Percentiles rank a stretch among this genome's conserved stretches.
These are phyloP conservation scores for Halocynthia roretzi DNA, from an alignment of 23 tunicate species.

Conservation along the genomic window DNA sequence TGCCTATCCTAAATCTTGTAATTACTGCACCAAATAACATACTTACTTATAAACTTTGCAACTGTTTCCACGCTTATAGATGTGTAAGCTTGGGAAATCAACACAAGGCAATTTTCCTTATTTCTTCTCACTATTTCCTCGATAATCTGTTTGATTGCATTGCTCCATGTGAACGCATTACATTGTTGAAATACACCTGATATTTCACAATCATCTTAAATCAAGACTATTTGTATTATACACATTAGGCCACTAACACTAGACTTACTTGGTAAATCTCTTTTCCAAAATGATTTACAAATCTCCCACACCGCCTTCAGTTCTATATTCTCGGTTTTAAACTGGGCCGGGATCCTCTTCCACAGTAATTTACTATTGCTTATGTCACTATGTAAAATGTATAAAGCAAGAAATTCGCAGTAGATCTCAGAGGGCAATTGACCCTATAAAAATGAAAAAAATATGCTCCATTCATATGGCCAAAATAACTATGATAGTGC, in stretches of 20 bases:
- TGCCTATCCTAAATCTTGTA: not conserved
- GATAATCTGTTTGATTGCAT: conserved; percentile 31
- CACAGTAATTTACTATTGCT: conserved; percentile 59
- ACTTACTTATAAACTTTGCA: conserved; percentile 41
- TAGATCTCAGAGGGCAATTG: conserved; percentile 37
- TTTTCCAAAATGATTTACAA: conserved; percentile 50
- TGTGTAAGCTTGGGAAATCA: conserved; percentile 62
- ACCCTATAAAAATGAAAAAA: conserved; percentile 36
- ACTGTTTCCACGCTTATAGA: conserved; percentile 19
- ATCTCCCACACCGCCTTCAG: conserved; percentile 72
- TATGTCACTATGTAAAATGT: conserved; percentile 43
- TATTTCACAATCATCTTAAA: not conserved
- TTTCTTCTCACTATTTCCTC: conserved; percentile 20
- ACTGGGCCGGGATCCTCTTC: conserved; percentile 57
- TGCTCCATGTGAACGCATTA: conserved; percentile 48
- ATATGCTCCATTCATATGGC: not conserved
- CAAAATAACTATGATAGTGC: no score
- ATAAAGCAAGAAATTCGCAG: conserved; percentile 69
- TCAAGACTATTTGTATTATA: not conserved
- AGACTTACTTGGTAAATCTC: conserved; percentile 33
- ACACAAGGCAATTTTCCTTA: conserved; percentile 33
- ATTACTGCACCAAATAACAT: not conserved
- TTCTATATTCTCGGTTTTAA: conserved; percentile 34
- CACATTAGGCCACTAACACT: not conserved
- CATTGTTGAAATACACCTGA: conserved; percentile 36